Evolutionary conservation across 2,113 vertebrate species (phyloP), one percentile per base, ranked within the genome.

Genomic region (Etheostoma cragini): DNA sequence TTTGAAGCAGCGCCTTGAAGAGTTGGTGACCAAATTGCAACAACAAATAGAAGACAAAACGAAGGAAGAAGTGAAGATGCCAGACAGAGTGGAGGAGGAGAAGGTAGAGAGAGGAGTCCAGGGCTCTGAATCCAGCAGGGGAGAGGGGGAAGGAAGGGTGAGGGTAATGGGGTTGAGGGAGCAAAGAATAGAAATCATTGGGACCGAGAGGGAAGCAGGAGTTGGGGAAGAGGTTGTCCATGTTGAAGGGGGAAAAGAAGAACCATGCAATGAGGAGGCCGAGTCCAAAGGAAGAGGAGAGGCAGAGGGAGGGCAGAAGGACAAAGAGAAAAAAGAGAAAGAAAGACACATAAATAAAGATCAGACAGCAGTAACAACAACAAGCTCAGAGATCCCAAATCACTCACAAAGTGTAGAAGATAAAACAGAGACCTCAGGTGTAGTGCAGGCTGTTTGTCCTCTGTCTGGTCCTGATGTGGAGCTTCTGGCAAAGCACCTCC

Each of bases 221-320:
- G 94, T 95, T 45, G 95, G 95, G 22, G 93, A 94, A 75, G 95
- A 95, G 65, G 13, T 92, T 69, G 67, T 94, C 33, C 72, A 78
- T 2, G 54, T 83, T 58, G 80, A 86, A 53, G 83, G 45, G 60
- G 88, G 85, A 67, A 80, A 87, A 72, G 79, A 58, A 67, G 79
- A 84, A 88, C 45, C 46, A 17, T 64, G 52, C 3, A 49, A 87
- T n/a, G 75, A 86, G 47, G 75, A 67, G 24, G 46, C 56, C 0
- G 74, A 86, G 67, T 49, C 69, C 62, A 92, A 88, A 71, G 75
- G 86, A 53, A 92, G 95, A 72, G 95, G 93, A 57, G 93, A 94
- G 74, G 94, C 94, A 16, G 95, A 95, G 69, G 95, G 94, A 69
- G 92, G 94, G 15, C 93, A 90, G 72, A 89, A 84, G 78, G 80